phyloP scores from a whole-genome alignment of 2,888 invertebrate genomes.

The Xanthorhoe designata region DNA sequence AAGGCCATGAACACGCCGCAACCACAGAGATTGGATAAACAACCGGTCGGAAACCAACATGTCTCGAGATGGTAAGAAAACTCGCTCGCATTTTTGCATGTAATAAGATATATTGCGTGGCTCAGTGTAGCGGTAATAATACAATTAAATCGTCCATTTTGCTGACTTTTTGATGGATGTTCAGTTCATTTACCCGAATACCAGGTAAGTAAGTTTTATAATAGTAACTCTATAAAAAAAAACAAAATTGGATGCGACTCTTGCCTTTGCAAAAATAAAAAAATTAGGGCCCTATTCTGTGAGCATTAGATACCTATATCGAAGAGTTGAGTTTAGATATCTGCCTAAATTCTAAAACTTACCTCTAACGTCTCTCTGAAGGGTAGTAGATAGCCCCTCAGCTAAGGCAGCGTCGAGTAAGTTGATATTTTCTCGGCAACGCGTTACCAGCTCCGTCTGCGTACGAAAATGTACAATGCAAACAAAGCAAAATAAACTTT shows the following conservation, averaged over 20 bases:
- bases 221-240: constrained; percentile 21
- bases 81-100: constrained; percentile 70
- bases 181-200: constrained; percentile 10
- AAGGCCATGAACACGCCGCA: constrained; percentile 56
- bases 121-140: constrained; percentile 54
- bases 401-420: constrained; percentile 90
- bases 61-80: constrained; percentile 49
- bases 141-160: constrained; percentile 53
- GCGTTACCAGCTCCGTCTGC: constrained; percentile 93
- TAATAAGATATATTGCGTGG: constrained; percentile 63
- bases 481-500: constrained; percentile 35
- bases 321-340: background rate
- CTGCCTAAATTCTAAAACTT: constrained; percentile 48
- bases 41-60: constrained; percentile 64
- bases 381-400: constrained; percentile 80
- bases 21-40: constrained; percentile 55
- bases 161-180: constrained; percentile 20
- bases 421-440: constrained; percentile 94
- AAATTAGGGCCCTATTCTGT: constrained; percentile 19
- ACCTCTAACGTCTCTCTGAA: constrained; percentile 87
- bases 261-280: background rate
- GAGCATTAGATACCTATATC: background rate
- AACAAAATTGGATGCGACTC: too few species aligned
- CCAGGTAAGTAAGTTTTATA: constrained; percentile 16
- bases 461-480: constrained; percentile 60